Percentiles rank a stretch among this genome's conserved stretches.
phyloP scores from a whole-genome alignment of 2,113 vertebrate species.

The Epinephelus cyanopodus region DNA sequence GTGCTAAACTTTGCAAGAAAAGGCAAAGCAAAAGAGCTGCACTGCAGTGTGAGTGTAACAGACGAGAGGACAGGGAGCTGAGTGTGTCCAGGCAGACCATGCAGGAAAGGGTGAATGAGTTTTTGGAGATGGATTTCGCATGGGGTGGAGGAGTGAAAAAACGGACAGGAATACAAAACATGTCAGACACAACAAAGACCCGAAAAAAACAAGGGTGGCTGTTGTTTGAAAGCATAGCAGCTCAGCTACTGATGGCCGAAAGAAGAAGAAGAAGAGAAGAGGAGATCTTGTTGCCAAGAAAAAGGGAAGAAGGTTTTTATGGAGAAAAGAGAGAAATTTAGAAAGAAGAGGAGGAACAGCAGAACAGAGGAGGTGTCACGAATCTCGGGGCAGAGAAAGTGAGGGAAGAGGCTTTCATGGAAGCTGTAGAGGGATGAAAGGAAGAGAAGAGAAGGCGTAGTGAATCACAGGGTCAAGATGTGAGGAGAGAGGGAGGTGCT shows the following conservation, averaged over 20 bases:
- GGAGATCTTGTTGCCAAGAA: background rate
- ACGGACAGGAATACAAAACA: background rate
- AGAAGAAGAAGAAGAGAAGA: background rate
- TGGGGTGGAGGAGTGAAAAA: background rate
- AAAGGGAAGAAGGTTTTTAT: background rate
- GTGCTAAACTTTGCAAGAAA: background rate
- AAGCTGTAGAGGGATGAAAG: slow-evolving; percentile 28
- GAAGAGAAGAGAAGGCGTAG: background rate
- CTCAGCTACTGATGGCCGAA: slow-evolving; percentile 4
- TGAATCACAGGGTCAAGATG: slow-evolving; percentile 32
- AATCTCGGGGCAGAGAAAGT: background rate
- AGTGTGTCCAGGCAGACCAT: background rate
- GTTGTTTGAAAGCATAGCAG: slow-evolving; percentile 7
- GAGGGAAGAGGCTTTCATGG: slow-evolving; percentile 26
- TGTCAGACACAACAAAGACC: background rate
- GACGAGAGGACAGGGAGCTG: background rate
- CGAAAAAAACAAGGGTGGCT: background rate
- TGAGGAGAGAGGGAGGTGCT: slow-evolving; percentile 15
- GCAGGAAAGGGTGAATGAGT: background rate
- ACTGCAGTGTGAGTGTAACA: background rate
- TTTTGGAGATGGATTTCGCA: slow-evolving; percentile 13
- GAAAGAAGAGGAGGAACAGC: slow-evolving; percentile 13
- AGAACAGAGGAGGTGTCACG: slow-evolving; percentile 15
- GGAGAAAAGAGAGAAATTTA: background rate
- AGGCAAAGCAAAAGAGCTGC: background rate